Conservation (phyloP, 2,797 vertebrate genomes). For the Cossypha heuglini region DNA sequence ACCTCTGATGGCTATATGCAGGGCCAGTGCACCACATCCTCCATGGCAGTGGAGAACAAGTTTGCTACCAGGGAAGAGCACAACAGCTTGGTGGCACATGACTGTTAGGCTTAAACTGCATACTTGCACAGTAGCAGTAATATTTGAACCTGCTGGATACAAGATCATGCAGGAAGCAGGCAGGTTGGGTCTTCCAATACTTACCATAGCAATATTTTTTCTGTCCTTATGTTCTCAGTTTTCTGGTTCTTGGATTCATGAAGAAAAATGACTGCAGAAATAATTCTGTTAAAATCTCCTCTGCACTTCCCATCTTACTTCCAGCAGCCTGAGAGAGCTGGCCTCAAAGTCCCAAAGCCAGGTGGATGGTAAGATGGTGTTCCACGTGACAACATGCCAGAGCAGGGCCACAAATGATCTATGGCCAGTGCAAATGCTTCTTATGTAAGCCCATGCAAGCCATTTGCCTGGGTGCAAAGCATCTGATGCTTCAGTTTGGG, state of each 20-base stretch:
- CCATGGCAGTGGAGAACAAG: background rate
- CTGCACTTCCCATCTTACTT: background rate
- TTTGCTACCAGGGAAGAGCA: background rate
- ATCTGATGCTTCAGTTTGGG: background rate
- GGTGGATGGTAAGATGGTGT: background rate
- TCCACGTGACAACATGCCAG: background rate
- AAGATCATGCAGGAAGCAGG: background rate
- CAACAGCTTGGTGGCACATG: background rate
- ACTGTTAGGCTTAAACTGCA: background rate
- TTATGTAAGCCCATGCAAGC: background rate
- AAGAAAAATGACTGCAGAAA: background rate
- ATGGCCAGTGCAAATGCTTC: background rate
- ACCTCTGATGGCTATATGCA: background rate
- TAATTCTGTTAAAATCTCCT: background rate
- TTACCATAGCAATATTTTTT: background rate
- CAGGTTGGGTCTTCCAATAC: background rate
- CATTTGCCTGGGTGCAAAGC: background rate
- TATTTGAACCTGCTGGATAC: background rate
- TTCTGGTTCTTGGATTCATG: background rate
- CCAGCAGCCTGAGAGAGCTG: background rate
- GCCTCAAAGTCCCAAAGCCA: background rate
- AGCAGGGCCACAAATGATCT: constrained; percentile 12
- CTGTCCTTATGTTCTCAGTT: background rate
- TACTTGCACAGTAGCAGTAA: background rate
- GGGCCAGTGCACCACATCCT: background rate